Base-by-base conservation (phyloP, 2,888 invertebrate species). In the Cosmorhoe ocellata region DNA sequence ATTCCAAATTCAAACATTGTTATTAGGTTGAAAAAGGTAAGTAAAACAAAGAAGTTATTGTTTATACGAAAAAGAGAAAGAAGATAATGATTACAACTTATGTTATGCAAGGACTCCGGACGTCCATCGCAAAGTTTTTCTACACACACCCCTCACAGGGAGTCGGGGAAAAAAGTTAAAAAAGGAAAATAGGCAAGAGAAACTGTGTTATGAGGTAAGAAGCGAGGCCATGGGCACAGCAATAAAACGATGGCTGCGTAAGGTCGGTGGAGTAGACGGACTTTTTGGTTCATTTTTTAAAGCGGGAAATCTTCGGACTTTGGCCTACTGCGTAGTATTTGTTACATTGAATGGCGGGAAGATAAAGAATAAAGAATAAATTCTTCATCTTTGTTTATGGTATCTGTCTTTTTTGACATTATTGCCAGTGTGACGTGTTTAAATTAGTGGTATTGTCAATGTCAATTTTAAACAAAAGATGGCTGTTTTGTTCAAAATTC, bases 141-240 rank as follows among this genome's bases (percentile, higher is more conserved):
- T 69, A 76, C 77, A 79, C 76, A 79, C 71, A 70, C 75, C 70
- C n/a, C 66, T 67, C 67, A 58, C 56, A 52, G 65, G 69, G 67
- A 62, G 61, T 58, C 60, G 64, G 64, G 72, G 66, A 61, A 61
- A 64, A 66, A 66, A 67, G 63, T 73, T n/a, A n/a, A 75, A 73
- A 71, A 71, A 72, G 72, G 69, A 66, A 61, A 61, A 62, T 58
- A 69, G 66, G 63, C 67, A 66, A 65, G 74, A 74, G 85, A 86
- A 88, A 88, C 83, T 89, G 87, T 89, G 89, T 88, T 87, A 89
- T 81, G 83, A 84, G 89, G 89, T 87, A 88, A 89, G 86, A 79
- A 82, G 78, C 69, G 76, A 79, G 84, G 84, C 81, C 85, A 83
- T 74, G 84, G 81, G 79, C 84, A 79, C 82, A 83, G 84, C 79